Evolutionary conservation across 2,113 vertebrate species (phyloP), one percentile per base, ranked within the genome.

Genomic region (Upupa epops): DNA sequence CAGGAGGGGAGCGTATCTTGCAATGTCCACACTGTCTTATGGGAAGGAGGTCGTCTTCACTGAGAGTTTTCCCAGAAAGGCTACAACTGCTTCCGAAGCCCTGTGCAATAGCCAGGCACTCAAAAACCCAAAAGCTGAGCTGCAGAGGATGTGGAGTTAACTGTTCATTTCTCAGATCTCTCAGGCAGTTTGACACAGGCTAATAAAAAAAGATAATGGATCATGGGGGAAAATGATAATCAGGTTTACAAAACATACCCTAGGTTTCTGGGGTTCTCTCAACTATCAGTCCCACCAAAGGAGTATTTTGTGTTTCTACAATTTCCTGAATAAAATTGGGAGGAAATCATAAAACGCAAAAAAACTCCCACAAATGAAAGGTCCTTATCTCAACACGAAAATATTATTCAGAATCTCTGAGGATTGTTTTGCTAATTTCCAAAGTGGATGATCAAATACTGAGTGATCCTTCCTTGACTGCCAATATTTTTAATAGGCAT

Each of bases 401-500:
- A 94, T 87, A 88, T 95, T 95, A 89, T 95, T 94, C 54, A 31
- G 77, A 96, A 92, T 78, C 87, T 86, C 96, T 80, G 75, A 4
- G 8, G 88, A 93, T 96, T 94, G 86, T 95, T 96, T 96, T 91
- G 74, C 72, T 96, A 90, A 90, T 96, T 82, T 94, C 86, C 81
- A 95, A 55, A 94, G 64, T 86, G 89, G 58, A 96, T 93, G 95
- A 94, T 92, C 95, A 91, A 95, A 95, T 86, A 86, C 73, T 85
- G 87, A 96, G 92, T 42, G 95, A 96, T 95, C 75, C 85, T 92
- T 86, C 74, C 79, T 58, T 28, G 86, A 42, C 78, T 93, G 95
- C 96, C 96, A 97, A 63, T 94, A 89, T 94, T 96, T 96, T 96
- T 96, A 96, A 96, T 88, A 96, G 93, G 86, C 95, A 94, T 95